Base-by-base conservation (phyloP, 2,113 vertebrate species). In the Tinamus guttatus region DNA sequence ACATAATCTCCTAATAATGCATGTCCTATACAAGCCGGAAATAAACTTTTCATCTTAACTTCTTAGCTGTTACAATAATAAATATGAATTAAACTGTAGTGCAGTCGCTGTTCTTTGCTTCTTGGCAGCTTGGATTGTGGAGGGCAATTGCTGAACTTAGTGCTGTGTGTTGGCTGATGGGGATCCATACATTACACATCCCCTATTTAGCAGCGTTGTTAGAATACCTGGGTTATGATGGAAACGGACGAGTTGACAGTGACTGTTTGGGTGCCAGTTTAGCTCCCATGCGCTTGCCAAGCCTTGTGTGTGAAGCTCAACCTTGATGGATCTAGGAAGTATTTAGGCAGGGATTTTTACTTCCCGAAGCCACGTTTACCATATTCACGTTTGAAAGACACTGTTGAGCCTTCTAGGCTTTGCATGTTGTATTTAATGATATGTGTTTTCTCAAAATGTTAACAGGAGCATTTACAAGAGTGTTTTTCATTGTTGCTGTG, bases 21-120 rank as follows among this genome's bases (percentile, higher is more conserved):
- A 10, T 34, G 18, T 7, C 36, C 36, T 65, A 14, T 28, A 38
- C 18, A 28, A 52, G 6, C 38, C 0, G 0, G 24, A 21, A 49
- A 43, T 14, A 49, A 70, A 81, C 25, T 40, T 27, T 9, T 7
- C 5, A 34, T 34, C 41, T 45, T 10, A 75, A 64, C 28, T 27
- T 62, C 28, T 60, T 54, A 8, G 13, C 11, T 68, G 25, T 51
- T 49, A 28, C 1, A 1, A 10, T 30, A 36, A 51, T 59, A 63
- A 80, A 15, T 38, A 62, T 49, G 13, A 69, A 34, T 13, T 32
- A n/a, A 13, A 25, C 13, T 14, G 56, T 49, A 32, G 22, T 63
- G 58, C 27, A 6, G 69, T 71, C 9, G 16, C 47, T 70, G 17
- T n/a, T 52, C 49, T 54, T 52, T 54, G 49, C 25, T 51, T 11